These are phyloP conservation scores for Lucilia sericata DNA, from an alignment of 1,140 invertebrate species.

Conservation along the genomic window DNA sequence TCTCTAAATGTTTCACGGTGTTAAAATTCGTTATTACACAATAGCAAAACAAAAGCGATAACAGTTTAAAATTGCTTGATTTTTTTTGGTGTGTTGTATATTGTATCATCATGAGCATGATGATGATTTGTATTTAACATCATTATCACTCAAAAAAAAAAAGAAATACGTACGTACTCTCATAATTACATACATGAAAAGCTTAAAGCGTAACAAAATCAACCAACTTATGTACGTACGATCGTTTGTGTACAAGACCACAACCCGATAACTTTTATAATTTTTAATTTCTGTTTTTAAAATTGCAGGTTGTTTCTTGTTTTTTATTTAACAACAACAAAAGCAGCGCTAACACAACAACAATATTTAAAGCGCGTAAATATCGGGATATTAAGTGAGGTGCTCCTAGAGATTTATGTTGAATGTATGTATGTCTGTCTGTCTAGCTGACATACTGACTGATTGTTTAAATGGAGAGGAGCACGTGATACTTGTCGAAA, in stretches of 20 bases:
- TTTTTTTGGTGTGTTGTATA: conserved; percentile 8
- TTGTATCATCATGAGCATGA: conserved; percentile 34
- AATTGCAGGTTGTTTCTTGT: not conserved
- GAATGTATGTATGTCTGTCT: not conserved
- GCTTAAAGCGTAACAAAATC: conserved; percentile 38
- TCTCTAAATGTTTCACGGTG: conserved; percentile 9
- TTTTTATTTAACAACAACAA: not conserved
- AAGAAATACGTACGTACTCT: not conserved
- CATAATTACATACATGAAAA: conserved; percentile 27
- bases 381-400: not conserved
- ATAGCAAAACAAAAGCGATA: conserved; percentile 6
- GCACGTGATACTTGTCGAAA: no score
- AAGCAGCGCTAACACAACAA: not conserved
- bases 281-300: not conserved
- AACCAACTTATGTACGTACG: not conserved
- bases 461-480: no score
- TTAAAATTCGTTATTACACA: conserved; percentile 15
- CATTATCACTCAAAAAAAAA: not conserved
- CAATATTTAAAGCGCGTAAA: conserved; percentile 4
- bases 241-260: not conserved
- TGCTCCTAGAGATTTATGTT: not conserved
- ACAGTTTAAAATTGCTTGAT: not conserved
- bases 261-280: conserved; percentile 22
- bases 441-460: not conserved
- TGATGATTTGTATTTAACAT: not conserved